phyloP scores from a whole-genome alignment of 1,140 invertebrate genomes.

The Heliconius hewitsoni region DNA sequence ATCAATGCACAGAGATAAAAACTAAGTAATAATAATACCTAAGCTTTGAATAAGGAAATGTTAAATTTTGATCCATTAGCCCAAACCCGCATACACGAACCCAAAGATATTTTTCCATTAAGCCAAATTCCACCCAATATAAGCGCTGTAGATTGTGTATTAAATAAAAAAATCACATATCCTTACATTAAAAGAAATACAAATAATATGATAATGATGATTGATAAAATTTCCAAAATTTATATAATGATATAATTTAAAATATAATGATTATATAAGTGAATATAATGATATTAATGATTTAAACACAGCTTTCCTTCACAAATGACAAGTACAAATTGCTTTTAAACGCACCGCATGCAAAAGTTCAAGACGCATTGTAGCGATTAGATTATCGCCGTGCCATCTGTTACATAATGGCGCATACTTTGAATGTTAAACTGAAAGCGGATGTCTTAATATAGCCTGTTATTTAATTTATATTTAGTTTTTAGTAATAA shows the following conservation, averaged over 20 bases:
- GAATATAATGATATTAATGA: slow-evolving; percentile 27
- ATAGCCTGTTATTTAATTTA: background rate
- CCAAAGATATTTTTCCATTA: background rate
- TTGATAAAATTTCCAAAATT: too few relatives aligned
- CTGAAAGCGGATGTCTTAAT: slow-evolving; percentile 32
- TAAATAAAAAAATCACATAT: background rate
- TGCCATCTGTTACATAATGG: slow-evolving; percentile 54
- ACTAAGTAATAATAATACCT: background rate
- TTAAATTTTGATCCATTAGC: background rate
- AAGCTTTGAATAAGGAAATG: slow-evolving; percentile 7
- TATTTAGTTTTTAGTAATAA: background rate
- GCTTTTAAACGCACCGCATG: slow-evolving; percentile 41
- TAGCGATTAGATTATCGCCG: slow-evolving; percentile 59
- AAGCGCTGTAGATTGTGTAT: background rate
- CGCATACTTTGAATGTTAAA: slow-evolving; percentile 32
- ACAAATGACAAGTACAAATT: slow-evolving; percentile 39
- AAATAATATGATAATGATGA: too few relatives aligned
- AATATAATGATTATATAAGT: slow-evolving; percentile 8
- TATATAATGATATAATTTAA: background rate
- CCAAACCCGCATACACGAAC: background rate
- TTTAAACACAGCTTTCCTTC: slow-evolving; percentile 23
- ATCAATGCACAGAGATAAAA: background rate
- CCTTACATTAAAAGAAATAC: too few relatives aligned
- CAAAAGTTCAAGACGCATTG: slow-evolving; percentile 51
- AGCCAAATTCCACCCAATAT: background rate